Percentiles rank a stretch among this genome's conserved stretches.
Evolutionary conservation across 2,797 vertebrate species (phyloP).

Genomic region (Pagetopsis macropterus): DNA sequence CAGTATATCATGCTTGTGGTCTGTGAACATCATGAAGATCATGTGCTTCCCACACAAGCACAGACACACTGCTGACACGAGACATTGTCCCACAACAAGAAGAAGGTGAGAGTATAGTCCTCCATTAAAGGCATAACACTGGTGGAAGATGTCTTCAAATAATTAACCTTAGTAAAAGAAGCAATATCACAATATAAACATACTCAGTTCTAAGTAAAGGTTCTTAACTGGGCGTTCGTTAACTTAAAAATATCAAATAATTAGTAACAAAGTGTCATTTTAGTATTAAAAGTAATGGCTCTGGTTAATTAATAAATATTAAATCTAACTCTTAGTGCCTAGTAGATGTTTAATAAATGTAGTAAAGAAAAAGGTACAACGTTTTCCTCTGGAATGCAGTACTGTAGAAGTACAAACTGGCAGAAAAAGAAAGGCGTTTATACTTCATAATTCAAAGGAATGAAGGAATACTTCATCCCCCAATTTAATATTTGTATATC

Average conservation of each 20-base stretch:
- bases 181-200: not conserved
- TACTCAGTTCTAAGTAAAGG: not conserved
- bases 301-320: not conserved
- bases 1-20: slow-evolving; percentile 33
- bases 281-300: too few species aligned
- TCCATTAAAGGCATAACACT: not conserved
- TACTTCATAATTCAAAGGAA: too few species aligned
- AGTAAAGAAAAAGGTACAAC: not conserved
- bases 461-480: too few species aligned
- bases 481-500: too few species aligned
- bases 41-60: slow-evolving; percentile 20
- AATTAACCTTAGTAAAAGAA: not conserved
- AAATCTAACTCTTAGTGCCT: too few species aligned
- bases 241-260: not conserved
- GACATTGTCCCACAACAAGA: slow-evolving; percentile 15
- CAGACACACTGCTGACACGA: slow-evolving; percentile 30
- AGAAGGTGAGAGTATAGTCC: not conserved
- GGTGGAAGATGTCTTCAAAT: not conserved
- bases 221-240: not conserved
- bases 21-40: slow-evolving; percentile 45
- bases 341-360: not conserved
- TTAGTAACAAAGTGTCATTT: not conserved
- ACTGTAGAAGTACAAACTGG: not conserved
- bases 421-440: not conserved
- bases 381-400: too few species aligned